Evolutionary conservation across 2,797 vertebrate genomes (phyloP).

Genomic region (Anolis apletophallus): DNA sequence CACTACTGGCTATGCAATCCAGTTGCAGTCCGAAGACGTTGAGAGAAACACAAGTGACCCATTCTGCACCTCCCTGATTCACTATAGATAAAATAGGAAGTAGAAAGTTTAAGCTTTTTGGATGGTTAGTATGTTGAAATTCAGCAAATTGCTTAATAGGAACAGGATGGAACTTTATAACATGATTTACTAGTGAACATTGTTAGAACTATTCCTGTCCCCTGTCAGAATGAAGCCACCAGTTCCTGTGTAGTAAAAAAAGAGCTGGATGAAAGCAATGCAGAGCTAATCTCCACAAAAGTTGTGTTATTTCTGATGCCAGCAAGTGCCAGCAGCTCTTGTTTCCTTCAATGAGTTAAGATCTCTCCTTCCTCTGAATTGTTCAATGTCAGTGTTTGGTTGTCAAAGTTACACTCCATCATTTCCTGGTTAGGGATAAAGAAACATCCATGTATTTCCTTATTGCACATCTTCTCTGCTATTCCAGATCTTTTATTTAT

Average conservation of each 20-base stretch:
- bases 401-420: constrained; percentile 24
- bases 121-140: background rate
- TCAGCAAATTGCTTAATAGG: background rate
- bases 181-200: background rate
- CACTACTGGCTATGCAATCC: background rate
- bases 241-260: constrained; percentile 54
- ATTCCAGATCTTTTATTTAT: constrained; percentile 34
- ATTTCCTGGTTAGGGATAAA: constrained; percentile 61
- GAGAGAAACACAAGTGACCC: background rate
- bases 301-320: constrained; percentile 2
- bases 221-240: background rate
- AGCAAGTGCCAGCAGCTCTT: constrained; percentile 50
- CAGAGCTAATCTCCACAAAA: constrained; percentile 10
- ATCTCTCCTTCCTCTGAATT: constrained; percentile 70
- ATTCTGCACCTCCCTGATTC: too few species aligned
- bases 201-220: background rate
- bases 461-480: constrained; percentile 43
- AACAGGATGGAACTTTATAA: background rate
- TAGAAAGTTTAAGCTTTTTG: background rate
- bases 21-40: background rate
- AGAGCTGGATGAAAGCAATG: constrained; percentile 67
- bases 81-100: too few species aligned
- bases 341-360: constrained; percentile 65
- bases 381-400: constrained; percentile 66
- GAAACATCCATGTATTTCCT: constrained; percentile 63